Base-by-base conservation (phyloP, 2,888 invertebrate species). In the Gymnosoma rotundatum region DNA sequence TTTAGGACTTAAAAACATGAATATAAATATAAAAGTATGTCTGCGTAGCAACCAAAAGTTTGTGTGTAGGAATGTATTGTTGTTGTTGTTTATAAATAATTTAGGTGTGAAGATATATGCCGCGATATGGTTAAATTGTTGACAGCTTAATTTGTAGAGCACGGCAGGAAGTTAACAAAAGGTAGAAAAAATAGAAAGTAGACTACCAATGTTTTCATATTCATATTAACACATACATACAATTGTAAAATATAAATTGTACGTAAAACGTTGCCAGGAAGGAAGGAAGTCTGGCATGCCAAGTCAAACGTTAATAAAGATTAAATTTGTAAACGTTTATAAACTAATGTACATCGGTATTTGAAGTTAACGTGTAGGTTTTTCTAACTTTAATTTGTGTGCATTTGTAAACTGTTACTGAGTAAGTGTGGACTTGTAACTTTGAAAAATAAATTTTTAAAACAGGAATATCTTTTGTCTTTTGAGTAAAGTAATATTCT, bases 121-220 rank as follows among this genome's bases (percentile, higher is more conserved):
- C 82, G 79, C 86, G 87, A 87, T 87, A 87, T 83, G 86, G 86
- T 85, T 86, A 86, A 87, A 87, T 86, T 87, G 87, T 86, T 87
- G 87, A 87, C 87, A 87, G 86, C 86, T 87, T 86, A 87, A 86
- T 87, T 87, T 86, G 86, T 86, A 83, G 82, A 78, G 86, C 86
- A 84, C 81, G 86, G 76, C 83, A 86, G 86, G 73, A 85, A 85
- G 73, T 76, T 20, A 63, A 82, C 66, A 61, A 52, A 58, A 72
- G 16, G 7, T 1, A 14, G 20, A 25, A 25, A 32, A 76, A 73
- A 76, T 69, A 20, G 0, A 78, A 72, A 48, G 75, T 72, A 78
- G 82, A 76, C 76, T 78, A 63, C 70, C 70, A 75, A 66, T 70
- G 74, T 70, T 75, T 38, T 10, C 32, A 2, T 54, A 21, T 42